These are phyloP conservation scores for Hyperoplus immaculatus DNA, from an alignment of 2,797 vertebrate species.

Conservation along the genomic window DNA sequence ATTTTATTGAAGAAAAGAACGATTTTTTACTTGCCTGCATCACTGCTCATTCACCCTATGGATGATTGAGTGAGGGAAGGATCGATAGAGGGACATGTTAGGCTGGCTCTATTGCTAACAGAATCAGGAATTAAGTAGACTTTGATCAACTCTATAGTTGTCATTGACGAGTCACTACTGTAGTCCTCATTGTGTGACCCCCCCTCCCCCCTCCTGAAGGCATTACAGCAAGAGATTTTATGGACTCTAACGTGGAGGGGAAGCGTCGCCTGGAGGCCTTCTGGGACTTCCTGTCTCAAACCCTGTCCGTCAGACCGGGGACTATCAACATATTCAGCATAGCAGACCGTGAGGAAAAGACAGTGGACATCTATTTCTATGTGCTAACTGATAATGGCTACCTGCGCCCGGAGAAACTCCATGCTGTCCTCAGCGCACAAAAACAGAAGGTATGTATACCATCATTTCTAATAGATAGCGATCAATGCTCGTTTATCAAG, in stretches of 20 bases:
- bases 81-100: conserved; percentile 65
- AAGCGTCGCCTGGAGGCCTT: conserved; percentile 82
- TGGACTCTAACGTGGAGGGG: conserved; percentile 76
- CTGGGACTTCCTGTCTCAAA: conserved; percentile 84
- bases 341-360: conserved; percentile 72
- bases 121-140: conserved; percentile 60
- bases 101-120: conserved; percentile 57
- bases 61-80: conserved; percentile 44
- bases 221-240: conserved; percentile 87
- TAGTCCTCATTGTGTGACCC: conserved; percentile 49
- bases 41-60: conserved; percentile 42
- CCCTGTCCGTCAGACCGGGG: conserved; percentile 76
- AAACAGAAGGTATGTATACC: conserved; percentile 84
- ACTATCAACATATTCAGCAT: conserved; percentile 84
- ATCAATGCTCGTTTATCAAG: conserved; percentile 77
- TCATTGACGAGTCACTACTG: conserved; percentile 64
- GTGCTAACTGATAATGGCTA: conserved; percentile 79
- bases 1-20: conserved; percentile 31
- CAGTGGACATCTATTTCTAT: conserved; percentile 84
- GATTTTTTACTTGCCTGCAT: conserved; percentile 35
- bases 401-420: conserved; percentile 85
- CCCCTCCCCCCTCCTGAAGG: conserved; percentile 63
- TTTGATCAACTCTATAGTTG: conserved; percentile 72
- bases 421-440: conserved; percentile 80
- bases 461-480: conserved; percentile 67